A percentile compares a stretch with the other conserved stretches of the same genome.
These are phyloP conservation scores for Ectemnius continuus DNA, from an alignment of 2,888 invertebrate genomes.

Conservation along the genomic window DNA sequence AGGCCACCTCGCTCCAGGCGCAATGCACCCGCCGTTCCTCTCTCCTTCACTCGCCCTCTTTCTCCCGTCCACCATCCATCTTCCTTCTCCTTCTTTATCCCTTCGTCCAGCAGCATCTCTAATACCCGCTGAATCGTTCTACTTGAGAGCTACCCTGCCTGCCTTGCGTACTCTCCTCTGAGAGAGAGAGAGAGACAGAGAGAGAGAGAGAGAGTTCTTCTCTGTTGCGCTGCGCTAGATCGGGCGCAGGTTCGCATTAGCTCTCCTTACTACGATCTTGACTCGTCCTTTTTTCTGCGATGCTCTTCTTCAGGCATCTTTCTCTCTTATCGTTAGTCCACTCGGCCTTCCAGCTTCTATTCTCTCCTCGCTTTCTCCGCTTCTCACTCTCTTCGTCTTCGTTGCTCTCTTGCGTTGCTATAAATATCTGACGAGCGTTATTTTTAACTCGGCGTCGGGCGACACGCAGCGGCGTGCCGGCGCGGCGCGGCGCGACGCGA, in stretches of 20 bases:
- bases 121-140: conserved; percentile 53
- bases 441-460: conserved; percentile 70
- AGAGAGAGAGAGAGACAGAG: conserved; percentile 16
- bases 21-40: conserved; percentile 73
- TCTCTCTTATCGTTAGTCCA: not conserved
- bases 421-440: conserved; percentile 73
- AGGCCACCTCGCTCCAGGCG: conserved; percentile 74
- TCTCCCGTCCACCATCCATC: conserved; percentile 40
- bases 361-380: conserved; percentile 22
- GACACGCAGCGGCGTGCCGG: conserved; percentile 51
- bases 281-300: not conserved
- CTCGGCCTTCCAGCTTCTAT: not conserved
- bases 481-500: not conserved
- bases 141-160: conserved; percentile 61
- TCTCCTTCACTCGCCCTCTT: conserved; percentile 32
- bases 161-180: conserved; percentile 38
- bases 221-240: conserved; percentile 19
- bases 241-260: conserved; percentile 6
- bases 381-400: conserved; percentile 31
- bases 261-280: not conserved
- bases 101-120: not conserved
- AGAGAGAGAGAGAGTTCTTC: conserved; percentile 16
- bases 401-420: conserved; percentile 53
- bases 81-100: not conserved
- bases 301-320: conserved; percentile 3